Base-by-base conservation (phyloP, 2,797 vertebrate species). In the Eulemur rubriventer region DNA sequence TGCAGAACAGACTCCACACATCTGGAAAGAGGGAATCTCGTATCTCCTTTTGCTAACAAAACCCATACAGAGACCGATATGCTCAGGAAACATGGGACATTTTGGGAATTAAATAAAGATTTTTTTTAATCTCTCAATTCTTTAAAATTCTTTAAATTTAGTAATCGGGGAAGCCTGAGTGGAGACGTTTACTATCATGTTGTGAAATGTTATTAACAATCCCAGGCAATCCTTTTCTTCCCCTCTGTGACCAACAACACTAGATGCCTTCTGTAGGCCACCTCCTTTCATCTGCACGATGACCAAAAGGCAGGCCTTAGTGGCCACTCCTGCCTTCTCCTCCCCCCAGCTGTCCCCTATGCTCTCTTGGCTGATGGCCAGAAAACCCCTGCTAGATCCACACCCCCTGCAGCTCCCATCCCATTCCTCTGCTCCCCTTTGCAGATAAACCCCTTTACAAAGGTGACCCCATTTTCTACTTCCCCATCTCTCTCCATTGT, bases 1-100 rank as follows among this genome's bases (percentile, higher is more conserved):
- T 1, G 6, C 0, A 16, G 46, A 12, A 67, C 26, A 28, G 35
- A 69, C 24, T 6, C 11, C 14, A 41, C n/a, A 30, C 17, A 1
- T 2, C 16, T 26, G 72, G 55, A 76, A 30, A 43, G 52, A 78
- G 38, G 52, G 30, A 57, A 4, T 2, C 24, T 9, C 28, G 4
- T 0, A 0, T 26, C n/a, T 48, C 76, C 80, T 79, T n/a, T 69
- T n/a, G 20, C 63, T 43, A n/a, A 43, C 26, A 57, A 50, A 38
- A 48, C 3, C 41, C 17, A 26, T 1, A 4, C 35, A 11, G 18
- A 33, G 30, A 38, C 33, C 38, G 12, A 73, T 7, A 26, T 18
- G 20, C 28, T 61, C 76, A 43, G 70, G 61, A 79, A 24, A 55
- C 46, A 52, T 20, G 33, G 46, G 55, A 35, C 55, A 11, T 0